Base-by-base conservation (phyloP, 1,140 invertebrate genomes). In the Daktulosphaira vitifoliae region DNA sequence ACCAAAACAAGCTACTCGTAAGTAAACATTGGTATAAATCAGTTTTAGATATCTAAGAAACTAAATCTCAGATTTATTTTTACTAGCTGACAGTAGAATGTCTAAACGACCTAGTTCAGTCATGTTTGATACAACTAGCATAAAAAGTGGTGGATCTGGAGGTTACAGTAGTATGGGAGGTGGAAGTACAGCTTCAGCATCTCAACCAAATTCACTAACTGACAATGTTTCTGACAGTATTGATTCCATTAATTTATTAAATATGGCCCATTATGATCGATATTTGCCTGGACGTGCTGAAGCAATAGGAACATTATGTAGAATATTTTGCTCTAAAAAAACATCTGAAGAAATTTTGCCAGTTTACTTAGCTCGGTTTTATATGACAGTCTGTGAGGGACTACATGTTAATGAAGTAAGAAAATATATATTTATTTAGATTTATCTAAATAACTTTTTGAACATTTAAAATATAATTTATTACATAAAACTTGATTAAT, bases 311-410 rank as follows among this genome's bases (percentile, higher is more conserved):
- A 87, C 94, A 6, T 76, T 99, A 5, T 97, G 93, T 76, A 81
- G 94, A 71, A 93, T 99, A 71, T 90, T 99, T 72, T 97, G 93
- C 75, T 86, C 94, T 0, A 96, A 97, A 75, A 94, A 94, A 76
- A 94, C 92, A 15, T 89, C 89, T 33, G 96, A 99, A 78, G 87
- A 92, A 72, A 93, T 99, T 67, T 78, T 95, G 16, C 89, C 93
- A 3, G 86, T 93, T 2, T 99, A 99, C 77, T 80, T 98, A 69
- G 90, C 95, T 0, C 80, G 95, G 67, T 97, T 97, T 77, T 98
- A 97, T 76, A 82, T 93, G 70, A 89, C 91, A 9, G 76, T 99
- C 68, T 86, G 89, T 69, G 87, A 91, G 74, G 94, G 93, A 9
- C 79, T 99, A 4, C 83, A 86, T 73, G 76, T 83, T 20, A 77